Evolutionary conservation across 1,140 invertebrate species (phyloP).

Genomic region (Chironomus tepperi): DNA sequence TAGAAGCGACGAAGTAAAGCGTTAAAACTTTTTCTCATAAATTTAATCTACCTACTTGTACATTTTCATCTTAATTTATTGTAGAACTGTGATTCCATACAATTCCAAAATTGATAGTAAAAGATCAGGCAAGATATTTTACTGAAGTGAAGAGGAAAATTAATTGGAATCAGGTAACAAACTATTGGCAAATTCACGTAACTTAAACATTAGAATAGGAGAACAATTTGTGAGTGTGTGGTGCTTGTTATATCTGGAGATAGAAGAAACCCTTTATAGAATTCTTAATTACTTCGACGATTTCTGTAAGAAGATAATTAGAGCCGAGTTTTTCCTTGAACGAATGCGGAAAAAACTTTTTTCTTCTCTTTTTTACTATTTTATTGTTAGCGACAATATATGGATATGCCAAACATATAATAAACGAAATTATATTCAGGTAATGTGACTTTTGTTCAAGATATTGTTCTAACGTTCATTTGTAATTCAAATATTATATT

Average conservation of each 20-base stretch:
- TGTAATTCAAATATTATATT: too few relatives aligned
- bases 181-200: conserved; percentile 2
- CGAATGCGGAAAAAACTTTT: neutral
- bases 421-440: too few relatives aligned
- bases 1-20: too few relatives aligned
- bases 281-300: conserved; percentile 17
- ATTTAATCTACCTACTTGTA: conserved; percentile 8
- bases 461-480: too few relatives aligned
- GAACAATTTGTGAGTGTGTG: neutral
- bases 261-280: conserved; percentile 1
- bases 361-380: neutral
- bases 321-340: neutral
- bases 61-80: neutral
- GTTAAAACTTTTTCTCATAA: conserved; percentile 1
- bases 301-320: conserved; percentile 17
- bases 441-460: too few relatives aligned
- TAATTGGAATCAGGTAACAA: conserved; percentile 18
- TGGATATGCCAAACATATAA: neutral
- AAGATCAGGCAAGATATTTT: neutral
- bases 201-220: conserved; percentile 1
- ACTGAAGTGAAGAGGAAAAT: neutral
- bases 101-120: conserved; percentile 4
- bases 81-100: neutral
- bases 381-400: neutral
- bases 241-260: neutral